A percentile compares a stretch with the other conserved stretches of the same genome.
Evolutionary conservation across 2,113 vertebrate species (phyloP).

Genomic region (Anguilla japonica): DNA sequence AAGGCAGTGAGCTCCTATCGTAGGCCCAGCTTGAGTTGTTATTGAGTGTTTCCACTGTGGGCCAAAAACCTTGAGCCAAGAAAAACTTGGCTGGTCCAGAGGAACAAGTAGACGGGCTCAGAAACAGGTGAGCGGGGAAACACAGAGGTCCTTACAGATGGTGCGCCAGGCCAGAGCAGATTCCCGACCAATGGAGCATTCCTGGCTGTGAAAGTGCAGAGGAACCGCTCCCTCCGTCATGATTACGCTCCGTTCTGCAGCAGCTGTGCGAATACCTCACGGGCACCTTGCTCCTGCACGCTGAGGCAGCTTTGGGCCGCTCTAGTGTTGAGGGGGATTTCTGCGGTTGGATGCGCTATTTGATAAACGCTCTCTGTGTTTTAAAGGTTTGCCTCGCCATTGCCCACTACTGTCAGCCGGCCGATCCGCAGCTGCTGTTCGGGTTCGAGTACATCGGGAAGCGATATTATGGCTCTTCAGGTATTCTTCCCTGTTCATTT

Average conservation of each 20-base stretch:
- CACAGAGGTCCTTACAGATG: neutral
- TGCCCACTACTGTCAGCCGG: slow-evolving; percentile 95
- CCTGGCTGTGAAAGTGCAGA: neutral
- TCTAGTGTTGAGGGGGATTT: neutral
- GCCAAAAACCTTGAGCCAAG: neutral
- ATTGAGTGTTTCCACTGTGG: neutral
- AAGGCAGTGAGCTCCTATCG: neutral
- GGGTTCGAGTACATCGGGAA: slow-evolving; percentile 93
- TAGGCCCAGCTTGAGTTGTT: neutral
- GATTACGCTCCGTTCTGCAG: neutral
- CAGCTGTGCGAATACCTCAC: neutral
- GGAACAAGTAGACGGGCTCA: neutral
- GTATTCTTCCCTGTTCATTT: slow-evolving; percentile 57
- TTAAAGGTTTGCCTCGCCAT: slow-evolving; percentile 95
- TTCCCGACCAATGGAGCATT: neutral
- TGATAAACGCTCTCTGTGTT: neutral
- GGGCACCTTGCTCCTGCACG: neutral
- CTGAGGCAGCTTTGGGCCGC: neutral
- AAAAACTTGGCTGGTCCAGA: neutral
- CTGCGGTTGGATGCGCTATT: neutral
- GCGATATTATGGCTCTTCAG: slow-evolving; percentile 82
- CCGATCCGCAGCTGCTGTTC: slow-evolving; percentile 94
- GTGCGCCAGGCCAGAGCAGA: too few species aligned
- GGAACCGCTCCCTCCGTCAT: neutral
- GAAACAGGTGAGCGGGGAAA: neutral